Evolutionary conservation across 2,113 vertebrate species (phyloP), one percentile per base, ranked within the genome.

Genomic region (Pedionomus torquatus): DNA sequence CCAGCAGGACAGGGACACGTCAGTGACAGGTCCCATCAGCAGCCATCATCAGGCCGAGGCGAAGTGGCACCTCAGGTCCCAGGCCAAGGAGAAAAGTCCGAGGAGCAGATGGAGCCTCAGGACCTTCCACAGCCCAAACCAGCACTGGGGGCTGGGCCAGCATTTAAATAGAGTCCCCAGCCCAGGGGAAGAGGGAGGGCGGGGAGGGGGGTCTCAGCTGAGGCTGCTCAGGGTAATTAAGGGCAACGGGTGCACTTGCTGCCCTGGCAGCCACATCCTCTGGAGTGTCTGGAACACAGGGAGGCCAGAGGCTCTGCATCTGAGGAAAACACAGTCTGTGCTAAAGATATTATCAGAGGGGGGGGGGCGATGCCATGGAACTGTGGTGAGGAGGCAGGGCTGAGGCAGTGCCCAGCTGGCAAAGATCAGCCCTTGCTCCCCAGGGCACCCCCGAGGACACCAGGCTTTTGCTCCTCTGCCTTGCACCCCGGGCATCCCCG

Each of bases 91-190:
- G 58, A 28, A 24, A 55, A 49, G 17, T 1, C 41, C 17, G 5
- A 9, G 13, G 7, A 18, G 5, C 1, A 0, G 25, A 37, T 3
- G 4, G 7, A 65, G 16, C 21, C 52, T 54, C 11, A 5, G 17
- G 12, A 15, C 35, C 26, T 60, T 31, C 4, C 60, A 8, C 0
- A 30, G 30, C 28, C 11, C 31, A 60, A 43, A 6, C 5, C 10
- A 49, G 28, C 2, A 0, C 4, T 10, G 5, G 5, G 5, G 1
- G 0, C 51, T 30, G 25, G 44, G 51, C 44, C 46, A 14, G 20
- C 11, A 1, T 39, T 81, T 54, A 76, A 60, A 75, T n/a, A 37
- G 74, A 65, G 66, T 19, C n/a, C 72, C 33, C 31, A 20, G 28
- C 55, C 33, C 12, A 5, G 8, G 16, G 17, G 37, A 21, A 4